Conservation (phyloP, 2,113 vertebrate genomes). For the Ornithorhynchus anatinus region DNA sequence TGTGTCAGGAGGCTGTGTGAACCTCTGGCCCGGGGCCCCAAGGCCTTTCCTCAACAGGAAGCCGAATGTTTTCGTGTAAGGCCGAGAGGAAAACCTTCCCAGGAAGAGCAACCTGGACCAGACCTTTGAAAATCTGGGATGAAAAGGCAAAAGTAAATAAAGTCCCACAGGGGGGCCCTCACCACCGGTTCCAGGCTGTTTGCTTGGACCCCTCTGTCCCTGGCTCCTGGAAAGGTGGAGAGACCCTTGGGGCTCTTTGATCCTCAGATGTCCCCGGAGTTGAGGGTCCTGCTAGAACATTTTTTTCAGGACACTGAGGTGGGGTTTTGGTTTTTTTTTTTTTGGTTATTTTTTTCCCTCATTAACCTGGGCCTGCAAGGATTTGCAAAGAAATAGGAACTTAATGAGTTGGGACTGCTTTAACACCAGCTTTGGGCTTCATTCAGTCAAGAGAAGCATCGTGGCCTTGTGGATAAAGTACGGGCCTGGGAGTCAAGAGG, state of each 20-base stretch:
- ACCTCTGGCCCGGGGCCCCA: conserved; percentile 73
- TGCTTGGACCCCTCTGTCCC: conserved; percentile 63
- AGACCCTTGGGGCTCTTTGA: conserved; percentile 66
- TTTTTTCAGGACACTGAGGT: conserved; percentile 42
- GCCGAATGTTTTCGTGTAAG: conserved; percentile 83
- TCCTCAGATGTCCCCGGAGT: conserved; percentile 63
- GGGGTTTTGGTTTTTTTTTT: too few relatives aligned
- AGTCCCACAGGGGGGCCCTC: conserved; percentile 75
- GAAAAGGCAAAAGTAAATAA: conserved; percentile 80
- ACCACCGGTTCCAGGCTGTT: conserved; percentile 42
- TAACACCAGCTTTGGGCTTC: too few relatives aligned
- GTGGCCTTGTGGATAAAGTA: too few relatives aligned
- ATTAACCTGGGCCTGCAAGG: conserved; percentile 27
- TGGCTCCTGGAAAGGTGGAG: conserved; percentile 68
- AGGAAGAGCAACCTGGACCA: conserved; percentile 79
- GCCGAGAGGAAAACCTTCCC: conserved; percentile 82
- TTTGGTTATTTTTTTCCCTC: conserved; percentile 19
- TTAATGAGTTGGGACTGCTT: too few relatives aligned
- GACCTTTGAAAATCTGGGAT: conserved; percentile 81
- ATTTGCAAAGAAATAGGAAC: conserved; percentile 49
- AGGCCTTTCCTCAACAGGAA: conserved; percentile 83
- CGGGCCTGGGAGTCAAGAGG: too few relatives aligned
- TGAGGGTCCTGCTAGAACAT: conserved; percentile 7
- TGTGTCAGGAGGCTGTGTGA: conserved; percentile 77
- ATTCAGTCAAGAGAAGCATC: too few relatives aligned